Percentiles rank a stretch among this genome's conserved stretches.
These are phyloP conservation scores for Albula goreensis DNA, from an alignment of 2,113 vertebrate genomes.

Conservation along the genomic window DNA sequence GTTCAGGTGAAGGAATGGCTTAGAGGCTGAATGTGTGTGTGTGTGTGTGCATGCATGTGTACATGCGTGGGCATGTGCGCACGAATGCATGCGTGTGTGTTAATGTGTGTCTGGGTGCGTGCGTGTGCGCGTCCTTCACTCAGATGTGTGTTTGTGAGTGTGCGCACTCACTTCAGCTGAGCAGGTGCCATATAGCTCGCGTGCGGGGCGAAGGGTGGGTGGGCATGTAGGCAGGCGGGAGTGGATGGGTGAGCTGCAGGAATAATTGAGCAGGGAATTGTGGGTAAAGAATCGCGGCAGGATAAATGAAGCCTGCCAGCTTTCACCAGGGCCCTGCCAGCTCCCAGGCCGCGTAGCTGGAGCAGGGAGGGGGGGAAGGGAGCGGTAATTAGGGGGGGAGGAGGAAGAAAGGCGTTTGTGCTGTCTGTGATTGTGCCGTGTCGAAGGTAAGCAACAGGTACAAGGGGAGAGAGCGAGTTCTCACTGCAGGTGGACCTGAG, in stretches of 20 bases:
- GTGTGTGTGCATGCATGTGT: background rate
- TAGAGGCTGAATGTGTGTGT: background rate
- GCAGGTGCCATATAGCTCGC: background rate
- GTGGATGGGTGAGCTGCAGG: slow-evolving; percentile 12
- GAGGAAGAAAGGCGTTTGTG: slow-evolving; percentile 29
- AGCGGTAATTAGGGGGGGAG: background rate
- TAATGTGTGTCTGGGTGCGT: background rate
- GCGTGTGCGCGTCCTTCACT: background rate
- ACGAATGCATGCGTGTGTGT: background rate
- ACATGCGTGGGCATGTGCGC: background rate
- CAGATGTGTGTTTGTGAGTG: background rate
- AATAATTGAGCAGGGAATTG: slow-evolving; percentile 19
- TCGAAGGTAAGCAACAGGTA: slow-evolving; percentile 32
- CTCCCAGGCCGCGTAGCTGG: slow-evolving; percentile 26
- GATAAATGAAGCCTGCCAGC: slow-evolving; percentile 26
- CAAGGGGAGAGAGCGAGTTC: slow-evolving; percentile 10
- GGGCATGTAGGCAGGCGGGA: background rate
- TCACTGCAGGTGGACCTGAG: background rate
- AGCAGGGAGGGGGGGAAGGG: background rate
- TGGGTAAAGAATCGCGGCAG: slow-evolving; percentile 25
- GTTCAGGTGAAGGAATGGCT: background rate
- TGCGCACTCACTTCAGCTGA: background rate
- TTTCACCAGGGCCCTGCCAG: slow-evolving; percentile 34
- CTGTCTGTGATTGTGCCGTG: slow-evolving; percentile 21
- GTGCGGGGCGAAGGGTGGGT: background rate